These are phyloP conservation scores for Synchiropus splendidus DNA, from an alignment of 2,113 vertebrate genomes.

Conservation along the genomic window DNA sequence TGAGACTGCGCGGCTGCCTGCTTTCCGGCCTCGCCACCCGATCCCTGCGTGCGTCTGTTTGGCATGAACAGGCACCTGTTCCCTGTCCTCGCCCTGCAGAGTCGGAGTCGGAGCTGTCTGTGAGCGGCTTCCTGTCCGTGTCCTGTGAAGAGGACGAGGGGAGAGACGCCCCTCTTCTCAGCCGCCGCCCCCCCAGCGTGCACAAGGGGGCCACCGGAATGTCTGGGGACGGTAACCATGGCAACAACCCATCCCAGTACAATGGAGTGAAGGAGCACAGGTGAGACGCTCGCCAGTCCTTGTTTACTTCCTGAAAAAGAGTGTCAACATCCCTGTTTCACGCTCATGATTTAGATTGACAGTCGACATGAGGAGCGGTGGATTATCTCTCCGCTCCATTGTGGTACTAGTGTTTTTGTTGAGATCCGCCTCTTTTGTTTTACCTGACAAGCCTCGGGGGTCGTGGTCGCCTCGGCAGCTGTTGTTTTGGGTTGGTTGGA, in stretches of 20 bases:
- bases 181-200: slow-evolving; percentile 48
- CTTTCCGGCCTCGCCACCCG: slow-evolving; percentile 5
- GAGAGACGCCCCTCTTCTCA: slow-evolving; percentile 42
- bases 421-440: slow-evolving; percentile 33
- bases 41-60: slow-evolving; percentile 9
- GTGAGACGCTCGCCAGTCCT: slow-evolving; percentile 64
- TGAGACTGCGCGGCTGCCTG: slow-evolving; percentile 14
- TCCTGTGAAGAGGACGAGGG: slow-evolving; percentile 70
- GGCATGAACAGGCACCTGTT: slow-evolving; percentile 30
- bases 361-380: slow-evolving; percentile 29
- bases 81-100: slow-evolving; percentile 65
- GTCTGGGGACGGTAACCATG: slow-evolving; percentile 79
- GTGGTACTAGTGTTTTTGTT: slow-evolving; percentile 31
- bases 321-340: too few relatives aligned
- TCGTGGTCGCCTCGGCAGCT: background rate
- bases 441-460: slow-evolving; percentile 9
- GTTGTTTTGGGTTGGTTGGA: slow-evolving; percentile 3
- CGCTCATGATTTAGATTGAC: slow-evolving; percentile 2
- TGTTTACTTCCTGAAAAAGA: slow-evolving; percentile 20
- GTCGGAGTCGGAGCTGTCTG: slow-evolving; percentile 78
- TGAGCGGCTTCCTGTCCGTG: slow-evolving; percentile 81
- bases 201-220: slow-evolving; percentile 59
- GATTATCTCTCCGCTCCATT: slow-evolving; percentile 18
- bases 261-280: slow-evolving; percentile 91
- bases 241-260: slow-evolving; percentile 68